These are phyloP conservation scores for Darevskia nairensis DNA, from an alignment of 2,797 vertebrate species.

Conservation along the genomic window DNA sequence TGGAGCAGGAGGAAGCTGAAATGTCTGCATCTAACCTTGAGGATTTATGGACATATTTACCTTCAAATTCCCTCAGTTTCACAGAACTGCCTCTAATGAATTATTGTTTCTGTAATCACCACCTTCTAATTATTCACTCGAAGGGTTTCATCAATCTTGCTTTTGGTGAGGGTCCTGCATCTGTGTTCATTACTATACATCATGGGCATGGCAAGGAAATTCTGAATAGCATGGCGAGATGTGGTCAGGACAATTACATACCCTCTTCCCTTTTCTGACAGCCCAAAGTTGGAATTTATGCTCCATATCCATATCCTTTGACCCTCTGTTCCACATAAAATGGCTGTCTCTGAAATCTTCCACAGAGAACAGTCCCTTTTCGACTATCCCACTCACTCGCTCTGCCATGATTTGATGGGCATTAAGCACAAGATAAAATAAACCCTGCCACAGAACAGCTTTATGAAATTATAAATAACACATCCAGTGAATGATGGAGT, in stretches of 20 bases:
- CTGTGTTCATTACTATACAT: conserved; percentile 74
- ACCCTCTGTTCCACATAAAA: conserved; percentile 64
- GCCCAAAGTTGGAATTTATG: conserved; percentile 77
- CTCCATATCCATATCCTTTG: conserved; percentile 65
- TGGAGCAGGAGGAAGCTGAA: conserved; percentile 69
- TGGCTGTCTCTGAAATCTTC: conserved; percentile 61
- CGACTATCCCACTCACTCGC: conserved; percentile 61
- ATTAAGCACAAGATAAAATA: conserved; percentile 88
- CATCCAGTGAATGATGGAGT: conserved; percentile 76
- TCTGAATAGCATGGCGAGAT: conserved; percentile 17
- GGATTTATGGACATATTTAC: conserved; percentile 78
- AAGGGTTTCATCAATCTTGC: conserved; percentile 66
- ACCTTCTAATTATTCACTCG: conserved; percentile 78
- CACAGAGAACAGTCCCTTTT: conserved; percentile 57
- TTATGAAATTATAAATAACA: conserved; percentile 93
- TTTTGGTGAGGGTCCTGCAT: conserved; percentile 59
- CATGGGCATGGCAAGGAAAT: conserved; percentile 64
- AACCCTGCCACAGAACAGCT: conserved; percentile 85
- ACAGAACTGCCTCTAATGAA: conserved; percentile 68
- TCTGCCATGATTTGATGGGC: conserved; percentile 81
- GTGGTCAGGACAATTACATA: conserved; percentile 41
- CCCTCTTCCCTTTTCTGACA: conserved; percentile 53
- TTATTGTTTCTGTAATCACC: conserved; percentile 76
- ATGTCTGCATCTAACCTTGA: conserved; percentile 65
- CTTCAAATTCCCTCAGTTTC: conserved; percentile 70